Base-by-base conservation (phyloP, 2,797 vertebrate species). In the Phataginus tetradactyla region DNA sequence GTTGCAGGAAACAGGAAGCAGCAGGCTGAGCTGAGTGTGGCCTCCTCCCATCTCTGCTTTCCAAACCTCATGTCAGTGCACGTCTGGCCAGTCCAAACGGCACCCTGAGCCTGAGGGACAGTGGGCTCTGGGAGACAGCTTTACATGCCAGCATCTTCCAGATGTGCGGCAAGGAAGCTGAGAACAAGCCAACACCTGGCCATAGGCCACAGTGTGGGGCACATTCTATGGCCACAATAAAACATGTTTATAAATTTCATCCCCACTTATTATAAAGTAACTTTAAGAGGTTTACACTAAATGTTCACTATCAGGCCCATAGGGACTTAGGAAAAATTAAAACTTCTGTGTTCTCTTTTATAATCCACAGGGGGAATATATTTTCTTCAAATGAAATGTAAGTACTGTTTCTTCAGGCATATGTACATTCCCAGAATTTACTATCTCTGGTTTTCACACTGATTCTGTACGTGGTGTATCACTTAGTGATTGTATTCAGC, bases 351-450 rank as follows among this genome's bases (percentile, higher is more conserved):
- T 5, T 87, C 72, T 74, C 63, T 71, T 86, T 77, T 77, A 85
- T 85, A 86, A 79, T 61, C 21, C 61, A 68, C 80, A 34, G 13
- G 12, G 57, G n/a, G 61, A 64, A 85, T 29, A 83, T 20, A 68
- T 3, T 77, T 96, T 71, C 72, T 94, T 87, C 61, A 71, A 77
- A 89, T 17, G 63, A 91, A 95, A 75, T 90, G 86, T 39, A 89
- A 86, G 49, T 53, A 69, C 23, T 85, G 25, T 18, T 51, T 39
- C n/a, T 88, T 90, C 57, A 88, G 63, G 66, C 12, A 69, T 34
- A 66, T 55, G 32, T 8, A 49, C 39, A 39, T 59, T 69, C 45
- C 51, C 20, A 25, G 10, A 69, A 51, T 37, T 68, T 32, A 84
- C 34, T 7, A 7, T 59, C 72, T 66, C 53, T 63, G 8, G 11